Conservation (phyloP, 2,797 vertebrate species). For the Phoeniculus purpureus region DNA sequence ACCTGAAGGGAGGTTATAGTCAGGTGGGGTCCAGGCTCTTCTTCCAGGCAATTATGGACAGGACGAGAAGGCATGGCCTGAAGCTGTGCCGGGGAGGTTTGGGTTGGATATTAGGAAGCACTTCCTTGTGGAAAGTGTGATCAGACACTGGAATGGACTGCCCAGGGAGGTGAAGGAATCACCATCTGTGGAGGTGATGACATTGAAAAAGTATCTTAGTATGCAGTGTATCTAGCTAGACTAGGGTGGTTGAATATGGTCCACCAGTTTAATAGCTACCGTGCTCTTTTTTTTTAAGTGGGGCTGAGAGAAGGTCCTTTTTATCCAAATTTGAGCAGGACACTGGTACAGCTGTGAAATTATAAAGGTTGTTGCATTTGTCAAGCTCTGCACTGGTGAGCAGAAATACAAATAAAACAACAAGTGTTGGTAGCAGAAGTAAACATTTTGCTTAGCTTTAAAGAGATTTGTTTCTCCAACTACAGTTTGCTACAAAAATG, state of each 20-base stretch:
- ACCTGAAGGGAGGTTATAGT: no score
- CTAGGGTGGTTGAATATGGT: background rate
- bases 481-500: constrained; percentile 1
- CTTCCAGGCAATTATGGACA: no score
- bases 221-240: background rate
- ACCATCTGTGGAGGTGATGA: no score
- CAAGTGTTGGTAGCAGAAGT: background rate
- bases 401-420: background rate
- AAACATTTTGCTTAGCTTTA: background rate
- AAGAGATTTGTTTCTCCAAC: background rate
- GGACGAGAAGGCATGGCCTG: no score
- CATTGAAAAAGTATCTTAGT: no score
- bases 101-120: no score
- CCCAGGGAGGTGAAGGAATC: no score
- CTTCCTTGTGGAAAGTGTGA: no score
- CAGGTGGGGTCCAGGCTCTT: no score
- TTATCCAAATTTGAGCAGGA: background rate
- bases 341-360: background rate
- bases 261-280: background rate
- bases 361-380: background rate
- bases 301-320: background rate
- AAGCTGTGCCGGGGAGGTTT: no score
- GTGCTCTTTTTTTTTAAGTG: background rate
- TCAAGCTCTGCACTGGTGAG: background rate
- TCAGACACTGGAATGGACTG: no score